phyloP scores from a whole-genome alignment of 2,797 vertebrate species.

The Synaphobranchus kaupii region DNA sequence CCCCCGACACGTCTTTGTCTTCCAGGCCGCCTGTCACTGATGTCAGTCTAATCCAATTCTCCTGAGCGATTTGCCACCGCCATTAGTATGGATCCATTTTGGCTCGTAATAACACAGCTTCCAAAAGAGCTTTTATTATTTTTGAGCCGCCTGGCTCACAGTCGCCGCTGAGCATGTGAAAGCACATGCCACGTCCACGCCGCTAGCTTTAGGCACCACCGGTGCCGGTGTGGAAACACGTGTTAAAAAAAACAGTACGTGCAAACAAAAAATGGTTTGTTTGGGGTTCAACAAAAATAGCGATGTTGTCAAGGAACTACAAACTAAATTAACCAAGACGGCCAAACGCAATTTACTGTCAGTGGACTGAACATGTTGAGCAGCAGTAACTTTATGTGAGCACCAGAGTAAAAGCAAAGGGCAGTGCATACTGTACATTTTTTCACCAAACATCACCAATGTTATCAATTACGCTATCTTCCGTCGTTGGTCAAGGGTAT shows the following conservation, averaged over 20 bases:
- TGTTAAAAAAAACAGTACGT: conserved; percentile 66
- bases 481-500: not conserved
- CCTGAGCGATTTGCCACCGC: not conserved
- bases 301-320: no score
- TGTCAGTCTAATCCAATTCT: not conserved
- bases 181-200: not conserved
- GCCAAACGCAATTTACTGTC: not conserved
- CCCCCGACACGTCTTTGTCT: not conserved
- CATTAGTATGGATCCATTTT: not conserved
- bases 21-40: not conserved
- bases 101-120: not conserved
- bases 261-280: conserved; percentile 51
- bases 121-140: not conserved
- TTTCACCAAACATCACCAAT: not conserved
- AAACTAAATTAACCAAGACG: not conserved
- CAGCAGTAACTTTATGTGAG: not conserved
- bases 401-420: no score
- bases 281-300: no score
- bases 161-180: not conserved
- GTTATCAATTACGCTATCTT: not conserved
- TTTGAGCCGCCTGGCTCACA: not conserved
- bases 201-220: not conserved
- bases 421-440: not conserved
- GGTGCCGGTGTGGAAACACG: conserved; percentile 55
- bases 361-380: not conserved